Evolutionary conservation across 2,113 vertebrate genomes (phyloP), one percentile per base, ranked within the genome.

Genomic region (Ardeotis arabs): DNA sequence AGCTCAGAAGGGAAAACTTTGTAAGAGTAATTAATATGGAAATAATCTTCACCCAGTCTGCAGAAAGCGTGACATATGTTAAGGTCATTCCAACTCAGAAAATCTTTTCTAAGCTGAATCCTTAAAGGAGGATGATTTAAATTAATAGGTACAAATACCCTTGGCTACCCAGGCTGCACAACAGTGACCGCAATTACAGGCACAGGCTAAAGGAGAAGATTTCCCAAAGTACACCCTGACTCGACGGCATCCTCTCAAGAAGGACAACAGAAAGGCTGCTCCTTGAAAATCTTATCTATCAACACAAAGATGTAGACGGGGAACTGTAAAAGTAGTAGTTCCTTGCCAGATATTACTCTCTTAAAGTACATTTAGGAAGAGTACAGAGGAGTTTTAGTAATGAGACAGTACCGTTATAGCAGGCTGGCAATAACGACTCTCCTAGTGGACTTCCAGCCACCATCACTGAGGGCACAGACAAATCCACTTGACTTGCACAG

Each of bases 31-130:
- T 87, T 76, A 84, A 76, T 10, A 75, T 22, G 69, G 93, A 90
- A 96, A 93, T 78, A 89, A 96, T 90, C 95, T 59, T 77, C 76
- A 12, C 23, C 60, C 73, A 41, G 35, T 59, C 86, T 35, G 25
- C 37, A 84, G 56, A 50, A 96, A 90, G 56, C 5, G 0, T 75
- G 80, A 59, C 84, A 93, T 87, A 64, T 62, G 80, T 37, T 89
- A 74, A 91, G 90, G 94, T 89, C 90, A 89, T 41, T 60, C 60
- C 62, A 79, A 84, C 73, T 53, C 64, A 44, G 77, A 84, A 92
- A 92, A 90, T 79, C 92, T 97, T 92, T 92, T 53, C 66, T 87
- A 89, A 96, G 89, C 89, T 37, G 92, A 69, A 59, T 87, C 39
- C 23, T 84, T 95, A 87, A 44, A 92, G 73, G 62, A 90, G 52